Conservation (phyloP, 2,888 invertebrate species). For the Argyresthia goedartella region DNA sequence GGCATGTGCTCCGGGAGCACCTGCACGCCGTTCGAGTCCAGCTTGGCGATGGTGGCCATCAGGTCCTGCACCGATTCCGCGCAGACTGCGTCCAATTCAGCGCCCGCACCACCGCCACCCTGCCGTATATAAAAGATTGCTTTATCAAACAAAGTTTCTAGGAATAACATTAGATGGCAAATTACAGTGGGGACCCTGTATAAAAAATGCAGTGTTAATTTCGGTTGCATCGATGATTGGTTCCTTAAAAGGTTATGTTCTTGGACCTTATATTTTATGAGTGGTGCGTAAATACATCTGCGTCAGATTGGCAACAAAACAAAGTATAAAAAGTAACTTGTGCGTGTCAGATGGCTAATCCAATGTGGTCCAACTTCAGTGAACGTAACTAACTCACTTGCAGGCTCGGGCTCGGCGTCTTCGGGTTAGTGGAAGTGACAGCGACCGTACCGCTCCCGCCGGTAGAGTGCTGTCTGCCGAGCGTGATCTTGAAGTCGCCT, state of each 20-base stretch:
- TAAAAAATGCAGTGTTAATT: too few relatives aligned
- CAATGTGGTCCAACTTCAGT: too few relatives aligned
- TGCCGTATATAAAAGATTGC: slow-evolving; percentile 5
- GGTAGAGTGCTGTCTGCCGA: too few relatives aligned
- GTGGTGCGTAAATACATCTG: too few relatives aligned
- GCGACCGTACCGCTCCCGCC: slow-evolving; percentile 39
- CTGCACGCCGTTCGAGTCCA: slow-evolving; percentile 89
- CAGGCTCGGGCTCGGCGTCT: slow-evolving; percentile 85
- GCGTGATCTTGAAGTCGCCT: slow-evolving; percentile 79
- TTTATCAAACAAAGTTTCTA: not conserved
- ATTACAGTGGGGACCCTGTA: too few relatives aligned
- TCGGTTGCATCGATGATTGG: too few relatives aligned
- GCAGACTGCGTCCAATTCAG: slow-evolving; percentile 82
- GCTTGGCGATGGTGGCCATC: slow-evolving; percentile 88
- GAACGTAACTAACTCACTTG: slow-evolving; percentile 27
- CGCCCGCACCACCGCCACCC: slow-evolving; percentile 29
- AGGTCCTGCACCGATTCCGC: slow-evolving; percentile 88
- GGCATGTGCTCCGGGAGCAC: slow-evolving; percentile 70
- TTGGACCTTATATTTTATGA: too few relatives aligned
- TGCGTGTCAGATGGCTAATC: too few relatives aligned
- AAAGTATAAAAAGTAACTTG: too few relatives aligned
- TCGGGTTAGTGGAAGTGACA: slow-evolving; percentile 86
- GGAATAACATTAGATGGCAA: too few relatives aligned
- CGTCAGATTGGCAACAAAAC: too few relatives aligned
- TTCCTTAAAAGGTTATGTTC: too few relatives aligned